Conservation (phyloP, 2,888 invertebrate species). For the Scotopteryx bipunctaria region DNA sequence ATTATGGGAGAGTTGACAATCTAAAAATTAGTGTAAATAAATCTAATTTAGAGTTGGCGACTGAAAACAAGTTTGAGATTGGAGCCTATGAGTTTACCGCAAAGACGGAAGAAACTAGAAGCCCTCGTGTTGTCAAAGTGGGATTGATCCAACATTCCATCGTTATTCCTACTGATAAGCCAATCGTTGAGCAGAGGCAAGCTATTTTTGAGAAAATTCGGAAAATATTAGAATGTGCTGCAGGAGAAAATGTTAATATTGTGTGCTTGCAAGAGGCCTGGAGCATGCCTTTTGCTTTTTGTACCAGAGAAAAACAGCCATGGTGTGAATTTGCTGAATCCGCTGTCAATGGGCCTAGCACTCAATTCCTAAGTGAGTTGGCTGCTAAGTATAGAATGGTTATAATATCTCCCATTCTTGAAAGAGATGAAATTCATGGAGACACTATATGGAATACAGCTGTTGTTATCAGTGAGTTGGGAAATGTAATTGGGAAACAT, state of each 20-base stretch:
- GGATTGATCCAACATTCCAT: conserved; percentile 95
- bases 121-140: conserved; percentile 88
- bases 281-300: conserved; percentile 99
- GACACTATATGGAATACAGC: conserved; percentile 98
- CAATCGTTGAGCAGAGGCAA: conserved; percentile 89
- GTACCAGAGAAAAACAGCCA: conserved; percentile 97
- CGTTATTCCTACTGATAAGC: conserved; percentile 88
- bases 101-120: conserved; percentile 86
- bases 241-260: conserved; percentile 91
- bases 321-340: conserved; percentile 99
- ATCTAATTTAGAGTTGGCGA: conserved; percentile 71
- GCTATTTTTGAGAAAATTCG: conserved; percentile 90
- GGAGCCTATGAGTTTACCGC: conserved; percentile 89
- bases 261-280: conserved; percentile 98
- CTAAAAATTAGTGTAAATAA: conserved; percentile 78
- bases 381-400: conserved; percentile 95
- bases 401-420: conserved; percentile 96
- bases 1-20: conserved; percentile 89
- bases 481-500: conserved; percentile 95
- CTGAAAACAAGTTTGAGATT: conserved; percentile 87
- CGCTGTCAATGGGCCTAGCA: conserved; percentile 92
- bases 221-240: conserved; percentile 90
- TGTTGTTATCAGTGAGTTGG: conserved; percentile 94
- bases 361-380: conserved; percentile 89
- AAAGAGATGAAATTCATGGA: conserved; percentile 93